Evolutionary conservation across 53 echinoderm and acorn worm species (phyloP).

Genomic region (Astropecten irregularis): DNA sequence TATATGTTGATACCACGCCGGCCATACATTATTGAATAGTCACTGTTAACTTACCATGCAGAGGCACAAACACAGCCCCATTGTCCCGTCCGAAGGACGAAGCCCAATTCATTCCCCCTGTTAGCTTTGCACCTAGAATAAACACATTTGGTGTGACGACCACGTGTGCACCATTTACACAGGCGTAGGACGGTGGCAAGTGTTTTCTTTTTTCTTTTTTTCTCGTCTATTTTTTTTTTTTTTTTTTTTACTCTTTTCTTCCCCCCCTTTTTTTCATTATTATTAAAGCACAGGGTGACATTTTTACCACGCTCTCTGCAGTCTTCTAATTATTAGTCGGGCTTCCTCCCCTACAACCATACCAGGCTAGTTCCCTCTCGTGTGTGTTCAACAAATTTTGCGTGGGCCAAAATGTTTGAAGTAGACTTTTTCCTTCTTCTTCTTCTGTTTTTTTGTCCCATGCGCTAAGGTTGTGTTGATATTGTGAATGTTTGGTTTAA

Average conservation of each 20-base stretch:
- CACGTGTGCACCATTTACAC: conserved; percentile 54
- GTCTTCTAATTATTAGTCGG: conserved; percentile 24
- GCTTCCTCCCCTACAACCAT: background rate
- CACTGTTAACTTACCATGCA: conserved; percentile 59
- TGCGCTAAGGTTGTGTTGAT: conserved; percentile 40
- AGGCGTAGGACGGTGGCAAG: conserved; percentile 59
- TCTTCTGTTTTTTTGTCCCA: background rate
- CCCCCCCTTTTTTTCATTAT: too few species aligned
- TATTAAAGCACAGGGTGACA: too few species aligned
- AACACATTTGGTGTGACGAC: conserved; percentile 61
- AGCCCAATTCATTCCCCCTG: conserved; percentile 53
- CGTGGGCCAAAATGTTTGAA: conserved; percentile 43
- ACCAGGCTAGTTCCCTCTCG: background rate
- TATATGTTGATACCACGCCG: conserved; percentile 45
- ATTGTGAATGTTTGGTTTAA: conserved; percentile 36
- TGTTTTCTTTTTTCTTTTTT: conserved; percentile 21
- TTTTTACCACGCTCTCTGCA: background rate
- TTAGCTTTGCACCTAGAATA: conserved; percentile 48
- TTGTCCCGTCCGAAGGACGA: conserved; percentile 33
- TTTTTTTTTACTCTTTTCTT: conserved; percentile 37
- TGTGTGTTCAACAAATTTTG: conserved; percentile 57
- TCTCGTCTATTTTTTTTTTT: background rate
- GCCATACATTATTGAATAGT: conserved; percentile 37
- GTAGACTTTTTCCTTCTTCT: conserved; percentile 19
- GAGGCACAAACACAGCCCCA: conserved; percentile 49